Conservation (phyloP, 2,113 vertebrate genomes). For the Acanthochromis polyacanthus region DNA sequence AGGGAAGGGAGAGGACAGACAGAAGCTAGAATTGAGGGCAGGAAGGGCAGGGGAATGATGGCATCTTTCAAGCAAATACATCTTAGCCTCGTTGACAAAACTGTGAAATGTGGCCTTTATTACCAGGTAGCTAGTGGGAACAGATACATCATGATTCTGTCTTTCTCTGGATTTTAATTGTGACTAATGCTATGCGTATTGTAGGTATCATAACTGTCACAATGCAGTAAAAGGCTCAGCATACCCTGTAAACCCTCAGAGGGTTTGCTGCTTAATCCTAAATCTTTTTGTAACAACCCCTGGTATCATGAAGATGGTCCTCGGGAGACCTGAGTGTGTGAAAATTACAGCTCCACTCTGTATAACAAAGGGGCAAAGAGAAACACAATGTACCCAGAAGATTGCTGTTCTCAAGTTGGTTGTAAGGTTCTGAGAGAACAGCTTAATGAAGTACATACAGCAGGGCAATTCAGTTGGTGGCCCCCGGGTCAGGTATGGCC, state of each 20-base stretch:
- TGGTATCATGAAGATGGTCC: slow-evolving; percentile 5
- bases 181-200: neutral
- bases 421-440: slow-evolving; percentile 9
- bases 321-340: neutral
- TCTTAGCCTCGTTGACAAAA: neutral
- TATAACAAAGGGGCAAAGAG: neutral
- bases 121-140: neutral
- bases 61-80: neutral
- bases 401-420: slow-evolving; percentile 1
- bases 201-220: slow-evolving; percentile 12
- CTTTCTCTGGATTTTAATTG: slow-evolving; percentile 18
- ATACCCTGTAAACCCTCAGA: slow-evolving; percentile 7
- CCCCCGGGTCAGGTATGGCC: too few relatives aligned
- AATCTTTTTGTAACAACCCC: slow-evolving; percentile 27
- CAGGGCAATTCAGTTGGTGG: too few relatives aligned
- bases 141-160: neutral
- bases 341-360: slow-evolving; percentile 6
- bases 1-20: slow-evolving; percentile 57
- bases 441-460: slow-evolving; percentile 4
- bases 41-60: neutral
- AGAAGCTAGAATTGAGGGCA: slow-evolving; percentile 6
- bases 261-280: slow-evolving; percentile 5
- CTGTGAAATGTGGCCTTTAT: slow-evolving; percentile 17
- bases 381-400: slow-evolving; percentile 3
- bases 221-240: slow-evolving; percentile 25